Evolutionary conservation across 2,113 vertebrate genomes (phyloP).

Genomic region (Merops nubicus): DNA sequence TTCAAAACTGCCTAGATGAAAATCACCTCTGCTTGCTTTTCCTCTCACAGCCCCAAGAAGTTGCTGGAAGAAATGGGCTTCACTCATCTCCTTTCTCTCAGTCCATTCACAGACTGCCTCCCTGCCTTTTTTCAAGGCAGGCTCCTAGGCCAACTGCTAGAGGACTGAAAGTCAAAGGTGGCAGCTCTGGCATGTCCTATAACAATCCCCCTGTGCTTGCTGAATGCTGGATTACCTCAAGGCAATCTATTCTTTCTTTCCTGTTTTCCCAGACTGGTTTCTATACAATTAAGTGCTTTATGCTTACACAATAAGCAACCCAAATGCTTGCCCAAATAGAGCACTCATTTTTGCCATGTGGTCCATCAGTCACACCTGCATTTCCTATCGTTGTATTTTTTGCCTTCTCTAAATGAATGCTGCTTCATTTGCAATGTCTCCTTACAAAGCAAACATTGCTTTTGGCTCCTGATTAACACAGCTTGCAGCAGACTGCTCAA

Average conservation of each 20-base stretch:
- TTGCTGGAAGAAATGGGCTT: background rate
- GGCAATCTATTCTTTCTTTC: background rate
- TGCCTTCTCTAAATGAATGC: background rate
- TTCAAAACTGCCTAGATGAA: background rate
- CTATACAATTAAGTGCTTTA: background rate
- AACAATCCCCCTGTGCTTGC: background rate
- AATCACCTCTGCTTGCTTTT: background rate
- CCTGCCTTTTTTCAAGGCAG: background rate
- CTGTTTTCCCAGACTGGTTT: slow-evolving; percentile 9
- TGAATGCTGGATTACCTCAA: background rate
- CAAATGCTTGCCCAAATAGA: background rate
- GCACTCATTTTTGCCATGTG: background rate
- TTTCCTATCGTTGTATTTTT: background rate
- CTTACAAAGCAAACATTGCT: background rate
- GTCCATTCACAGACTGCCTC: background rate
- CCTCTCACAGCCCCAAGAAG: background rate
- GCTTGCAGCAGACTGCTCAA: background rate
- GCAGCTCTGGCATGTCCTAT: background rate
- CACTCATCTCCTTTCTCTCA: background rate
- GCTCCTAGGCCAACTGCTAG: background rate
- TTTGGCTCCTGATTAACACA: background rate
- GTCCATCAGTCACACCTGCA: background rate
- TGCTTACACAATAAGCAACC: background rate
- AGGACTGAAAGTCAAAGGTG: background rate
- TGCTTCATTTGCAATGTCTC: background rate